Base-by-base conservation (phyloP, 2,797 vertebrate species). In the Meriones psammophilus region DNA sequence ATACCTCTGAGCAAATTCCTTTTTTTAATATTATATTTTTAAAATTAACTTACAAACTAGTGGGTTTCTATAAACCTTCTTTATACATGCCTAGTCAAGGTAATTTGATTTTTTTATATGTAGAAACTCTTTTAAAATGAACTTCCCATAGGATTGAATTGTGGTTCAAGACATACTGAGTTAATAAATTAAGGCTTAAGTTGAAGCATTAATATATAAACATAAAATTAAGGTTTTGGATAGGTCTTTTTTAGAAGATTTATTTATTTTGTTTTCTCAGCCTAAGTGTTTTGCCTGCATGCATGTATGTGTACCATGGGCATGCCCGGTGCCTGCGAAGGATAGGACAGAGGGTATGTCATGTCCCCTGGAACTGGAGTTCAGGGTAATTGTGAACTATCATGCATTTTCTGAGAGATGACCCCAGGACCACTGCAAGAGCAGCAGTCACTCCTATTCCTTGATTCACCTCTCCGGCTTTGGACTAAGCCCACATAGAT, bases 401-500 rank as follows among this genome's bases (percentile, higher is more conserved):
- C 62, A 24, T 4, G 42, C 50, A 8, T 14, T 1, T 33, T 5
- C 42, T 10, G 0, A 17, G 17, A 64, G 42, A 62, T 20, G 17
- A 50, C 66, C 28, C 10, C 62, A 84, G 28, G 18, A 33, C 42
- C 42, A 50, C 28, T 4, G 26, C 30, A 66, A 85, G 28, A 68
- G 39, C 28, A 85, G 30, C 39, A 20, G 60, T 9, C 42, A 26
- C 36, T 46, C 26, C 12, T 64, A 84, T 30, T 1, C 28, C 39
- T 0, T 17, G 5, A 84, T 26, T 4, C 5, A 5, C 28, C 39
- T 18, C 10, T 46, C 9, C 0, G 13, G 15, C 9, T 20, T 42
- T 46, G 42, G 36, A 76, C 81, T 66, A 58, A 50, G 46, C 20
- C 56, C 39, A 13, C 3, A 3, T 22, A 50, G 69, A 33, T 28